These are phyloP conservation scores for Epirrhoe tristata DNA, from an alignment of 2,888 invertebrate genomes.

Conservation along the genomic window DNA sequence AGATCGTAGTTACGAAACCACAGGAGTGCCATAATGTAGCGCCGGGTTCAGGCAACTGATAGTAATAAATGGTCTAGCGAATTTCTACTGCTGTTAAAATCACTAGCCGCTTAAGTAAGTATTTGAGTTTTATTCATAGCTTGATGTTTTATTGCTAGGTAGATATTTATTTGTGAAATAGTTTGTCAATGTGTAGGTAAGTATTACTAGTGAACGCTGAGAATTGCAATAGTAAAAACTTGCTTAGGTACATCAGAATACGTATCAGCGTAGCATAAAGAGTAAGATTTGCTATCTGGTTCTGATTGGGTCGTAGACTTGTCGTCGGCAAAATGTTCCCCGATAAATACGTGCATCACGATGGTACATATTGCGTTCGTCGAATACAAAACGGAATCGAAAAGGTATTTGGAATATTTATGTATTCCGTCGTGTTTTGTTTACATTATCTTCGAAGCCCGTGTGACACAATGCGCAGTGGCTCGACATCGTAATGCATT, in stretches of 20 bases:
- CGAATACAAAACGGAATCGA: constrained; percentile 36
- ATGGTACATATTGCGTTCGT: constrained; percentile 24
- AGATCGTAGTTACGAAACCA: constrained; percentile 66
- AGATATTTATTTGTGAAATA: too few species aligned
- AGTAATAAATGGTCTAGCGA: constrained; percentile 64
- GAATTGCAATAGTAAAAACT: too few species aligned
- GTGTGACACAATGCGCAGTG: constrained; percentile 25
- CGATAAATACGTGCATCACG: constrained; percentile 58
- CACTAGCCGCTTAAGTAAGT: constrained; percentile 42
- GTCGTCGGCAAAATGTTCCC: constrained; percentile 55
- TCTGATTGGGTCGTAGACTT: constrained; percentile 56
- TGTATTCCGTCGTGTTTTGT: constrained; percentile 30
- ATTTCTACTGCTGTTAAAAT: constrained; percentile 57
- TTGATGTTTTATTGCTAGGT: neutral
- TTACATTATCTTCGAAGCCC: constrained; percentile 24
- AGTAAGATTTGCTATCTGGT: constrained; percentile 51
- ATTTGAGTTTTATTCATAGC: constrained; percentile 17
- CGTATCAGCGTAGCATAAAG: constrained; percentile 20
- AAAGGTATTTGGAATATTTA: constrained; percentile 38
- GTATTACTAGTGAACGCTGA: too few species aligned
- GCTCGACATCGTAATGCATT: constrained; percentile 21
- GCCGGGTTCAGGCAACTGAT: constrained; percentile 57
- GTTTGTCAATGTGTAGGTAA: too few species aligned
- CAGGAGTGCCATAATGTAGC: constrained; percentile 65
- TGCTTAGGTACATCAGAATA: too few species aligned